Conservation (phyloP, 1,140 invertebrate genomes). For the Sitobion miscanthi region DNA sequence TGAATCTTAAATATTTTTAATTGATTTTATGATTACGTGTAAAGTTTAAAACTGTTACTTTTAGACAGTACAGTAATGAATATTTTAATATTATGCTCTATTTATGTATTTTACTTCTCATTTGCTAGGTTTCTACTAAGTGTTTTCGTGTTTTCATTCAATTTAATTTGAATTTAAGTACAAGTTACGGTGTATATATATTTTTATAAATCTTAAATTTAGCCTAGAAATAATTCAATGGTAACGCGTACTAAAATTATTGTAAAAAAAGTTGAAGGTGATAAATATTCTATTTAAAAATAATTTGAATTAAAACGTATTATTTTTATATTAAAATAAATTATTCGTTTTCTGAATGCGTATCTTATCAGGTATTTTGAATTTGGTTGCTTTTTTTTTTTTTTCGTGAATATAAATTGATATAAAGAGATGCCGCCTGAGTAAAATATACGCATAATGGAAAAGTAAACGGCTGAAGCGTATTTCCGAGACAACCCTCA, state of each 20-base stretch:
- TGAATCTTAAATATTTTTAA: too few relatives aligned
- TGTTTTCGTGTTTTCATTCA: background rate
- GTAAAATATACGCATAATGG: constrained; percentile 36
- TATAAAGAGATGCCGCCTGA: background rate
- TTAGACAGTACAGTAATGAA: background rate
- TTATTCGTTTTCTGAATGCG: background rate
- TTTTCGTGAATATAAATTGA: constrained; percentile 15
- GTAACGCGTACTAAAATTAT: background rate
- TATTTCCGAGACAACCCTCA: constrained; percentile 26
- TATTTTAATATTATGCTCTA: background rate
- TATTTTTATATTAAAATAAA: constrained; percentile 7
- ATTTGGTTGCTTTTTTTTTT: background rate
- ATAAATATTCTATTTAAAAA: background rate
- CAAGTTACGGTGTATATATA: background rate
- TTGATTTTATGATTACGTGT: too few relatives aligned
- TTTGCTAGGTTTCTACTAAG: background rate
- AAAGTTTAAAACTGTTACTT: too few relatives aligned
- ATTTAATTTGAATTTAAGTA: background rate
- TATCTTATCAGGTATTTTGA: background rate
- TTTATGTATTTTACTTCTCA: background rate
- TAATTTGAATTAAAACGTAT: background rate
- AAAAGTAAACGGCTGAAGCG: constrained; percentile 32
- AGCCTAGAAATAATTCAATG: background rate
- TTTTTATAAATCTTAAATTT: background rate
- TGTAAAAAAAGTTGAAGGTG: background rate